Evolutionary conservation across 2,113 vertebrate genomes (phyloP), one percentile per base, ranked within the genome.

Genomic region (Osmerus mordax): DNA sequence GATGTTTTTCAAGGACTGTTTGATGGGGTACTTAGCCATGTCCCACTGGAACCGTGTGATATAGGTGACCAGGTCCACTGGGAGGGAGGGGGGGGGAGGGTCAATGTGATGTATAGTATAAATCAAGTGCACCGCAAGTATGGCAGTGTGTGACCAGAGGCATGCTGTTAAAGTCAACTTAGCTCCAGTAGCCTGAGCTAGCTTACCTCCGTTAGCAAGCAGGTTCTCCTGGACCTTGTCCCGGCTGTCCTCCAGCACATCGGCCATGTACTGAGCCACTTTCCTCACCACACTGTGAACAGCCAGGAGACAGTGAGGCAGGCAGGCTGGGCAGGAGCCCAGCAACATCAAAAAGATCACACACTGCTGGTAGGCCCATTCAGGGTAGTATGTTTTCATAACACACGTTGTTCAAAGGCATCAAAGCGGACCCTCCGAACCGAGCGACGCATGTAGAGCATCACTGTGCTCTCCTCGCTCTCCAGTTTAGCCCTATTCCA

Each of bases 11-110:
- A 99, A 88, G 51, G 97, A 99, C 73, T 99, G 97, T 81, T 99
- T 99, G 85, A 99, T 99, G 61, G 97, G 97, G 55, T 99, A 99
- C 86, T 99, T 99, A 74, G 97, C 97, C 97, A 99, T 99, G 85
- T 99, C 97, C 97, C 97, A 99, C 77, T 99, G 97, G 86, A 99
- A 99, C 77, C 97, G 90, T 80, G 96, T 98, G 88, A 99, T 92
- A 76, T 98, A 99, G 74, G 97, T 99, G 80, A 99, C 92, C 86
- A 99, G 92, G 89, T 99, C 97, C 87, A 99, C 97, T 99, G 82
- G 0, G 83, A 41, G 36, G 36, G 36, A 9, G 36, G 5, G 7
- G 8, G 36, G 36, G 7, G 36, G 6, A 11, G 7, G n/a, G n/a
- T n/a, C 36, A 41, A 41, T 41, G 4, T 6, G 6, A 41, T 41